Percentiles rank a stretch among this genome's conserved stretches.
Conservation (phyloP, 2,797 vertebrate species). For the Uromys caudimaculatus region DNA sequence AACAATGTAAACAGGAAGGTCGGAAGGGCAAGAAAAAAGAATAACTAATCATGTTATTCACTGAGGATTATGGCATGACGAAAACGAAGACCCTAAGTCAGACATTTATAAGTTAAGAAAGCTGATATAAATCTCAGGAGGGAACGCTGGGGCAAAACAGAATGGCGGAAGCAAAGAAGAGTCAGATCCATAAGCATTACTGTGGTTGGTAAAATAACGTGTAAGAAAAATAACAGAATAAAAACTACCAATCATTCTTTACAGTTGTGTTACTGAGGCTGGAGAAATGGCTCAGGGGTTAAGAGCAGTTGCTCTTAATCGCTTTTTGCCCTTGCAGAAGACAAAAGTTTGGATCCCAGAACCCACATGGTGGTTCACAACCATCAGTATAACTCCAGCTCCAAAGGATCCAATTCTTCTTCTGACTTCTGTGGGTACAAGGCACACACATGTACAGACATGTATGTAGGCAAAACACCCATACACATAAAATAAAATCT, state of each 20-base stretch:
- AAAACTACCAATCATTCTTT: background rate
- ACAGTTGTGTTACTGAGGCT: background rate
- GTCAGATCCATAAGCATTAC: background rate
- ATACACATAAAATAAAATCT: background rate
- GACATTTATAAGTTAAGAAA: slow-evolving; percentile 26
- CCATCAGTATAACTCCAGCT: background rate
- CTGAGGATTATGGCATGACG: background rate
- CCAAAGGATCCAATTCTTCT: background rate
- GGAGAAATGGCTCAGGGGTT: background rate
- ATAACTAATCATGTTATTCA: background rate
- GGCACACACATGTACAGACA: background rate
- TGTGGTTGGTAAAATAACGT: background rate
- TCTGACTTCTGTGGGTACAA: background rate
- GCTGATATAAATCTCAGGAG: background rate
- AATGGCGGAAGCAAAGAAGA: background rate
- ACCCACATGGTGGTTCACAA: background rate
- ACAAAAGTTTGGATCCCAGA: background rate
- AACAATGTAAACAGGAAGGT: slow-evolving; percentile 25
- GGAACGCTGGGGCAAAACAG: background rate
- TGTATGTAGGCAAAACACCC: background rate
- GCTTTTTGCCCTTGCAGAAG: background rate
- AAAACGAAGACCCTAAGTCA: slow-evolving; percentile 33
- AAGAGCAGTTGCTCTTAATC: background rate
- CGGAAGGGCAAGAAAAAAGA: background rate
- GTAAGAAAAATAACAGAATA: background rate